Evolutionary conservation across 1,140 invertebrate genomes (phyloP).

Genomic region (Halictus rubicundus): DNA sequence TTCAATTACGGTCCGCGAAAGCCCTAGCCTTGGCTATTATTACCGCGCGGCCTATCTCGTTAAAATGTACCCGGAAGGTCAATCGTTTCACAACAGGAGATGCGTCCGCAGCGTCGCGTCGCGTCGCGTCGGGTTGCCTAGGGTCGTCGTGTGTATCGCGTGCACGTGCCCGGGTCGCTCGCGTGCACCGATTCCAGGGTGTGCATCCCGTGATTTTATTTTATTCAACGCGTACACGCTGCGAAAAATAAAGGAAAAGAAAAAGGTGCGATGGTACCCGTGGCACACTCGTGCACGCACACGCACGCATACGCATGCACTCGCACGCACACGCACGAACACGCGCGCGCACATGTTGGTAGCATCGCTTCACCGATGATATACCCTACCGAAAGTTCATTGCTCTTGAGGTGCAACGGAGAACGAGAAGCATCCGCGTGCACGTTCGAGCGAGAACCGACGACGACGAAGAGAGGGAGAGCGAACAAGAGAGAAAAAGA

Average conservation of each 20-base stretch:
- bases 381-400: slow-evolving; percentile 77
- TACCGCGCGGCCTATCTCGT: slow-evolving; percentile 34
- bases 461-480: neutral
- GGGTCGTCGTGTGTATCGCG: neutral
- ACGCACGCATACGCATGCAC: slow-evolving; percentile 51
- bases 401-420: slow-evolving; percentile 74
- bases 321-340: slow-evolving; percentile 53
- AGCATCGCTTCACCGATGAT: slow-evolving; percentile 78
- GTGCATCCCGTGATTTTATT: slow-evolving; percentile 28
- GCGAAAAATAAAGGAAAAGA: slow-evolving; percentile 24
- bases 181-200: slow-evolving; percentile 13
- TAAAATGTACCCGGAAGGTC: slow-evolving; percentile 55
- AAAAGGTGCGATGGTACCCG: slow-evolving; percentile 26
- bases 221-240: slow-evolving; percentile 38
- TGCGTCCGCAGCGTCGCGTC: neutral
- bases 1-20: slow-evolving; percentile 28
- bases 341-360: slow-evolving; percentile 61
- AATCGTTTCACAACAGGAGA: slow-evolving; percentile 41
- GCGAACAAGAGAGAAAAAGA: neutral
- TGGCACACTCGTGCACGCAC: slow-evolving; percentile 41
- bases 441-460: slow-evolving; percentile 17
- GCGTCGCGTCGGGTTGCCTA: neutral
- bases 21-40: slow-evolving; percentile 1
- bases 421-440: slow-evolving; percentile 40
- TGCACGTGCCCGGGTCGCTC: slow-evolving; percentile 10